A percentile compares a stretch with the other conserved stretches of the same genome.
These are phyloP conservation scores for Parazoanthus darwini DNA, from an alignment of 92 coral and sea anemone species.

Conservation along the genomic window DNA sequence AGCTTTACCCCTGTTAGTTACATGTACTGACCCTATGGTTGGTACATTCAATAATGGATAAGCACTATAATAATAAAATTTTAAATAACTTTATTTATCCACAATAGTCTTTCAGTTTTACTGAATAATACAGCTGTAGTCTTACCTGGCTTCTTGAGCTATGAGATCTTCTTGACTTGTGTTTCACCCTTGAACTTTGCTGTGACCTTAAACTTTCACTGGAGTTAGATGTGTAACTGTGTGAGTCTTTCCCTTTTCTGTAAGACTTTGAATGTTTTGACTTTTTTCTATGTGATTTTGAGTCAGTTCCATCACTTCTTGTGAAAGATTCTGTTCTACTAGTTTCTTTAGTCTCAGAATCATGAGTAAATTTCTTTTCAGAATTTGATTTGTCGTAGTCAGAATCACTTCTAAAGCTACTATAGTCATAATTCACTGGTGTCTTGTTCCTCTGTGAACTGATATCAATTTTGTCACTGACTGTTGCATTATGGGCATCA, in stretches of 20 bases:
- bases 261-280: slow-evolving; percentile 54
- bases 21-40: no score
- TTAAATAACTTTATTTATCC: no score
- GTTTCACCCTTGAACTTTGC: slow-evolving; percentile 51
- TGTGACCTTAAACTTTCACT: slow-evolving; percentile 44
- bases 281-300: slow-evolving; percentile 42
- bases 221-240: slow-evolving; percentile 46
- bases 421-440: slow-evolving; percentile 28
- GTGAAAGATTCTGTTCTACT: slow-evolving; percentile 7
- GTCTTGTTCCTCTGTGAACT: slow-evolving; percentile 6
- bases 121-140: not conserved
- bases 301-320: slow-evolving; percentile 42
- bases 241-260: not conserved
- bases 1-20: no score
- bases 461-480: slow-evolving; percentile 9
- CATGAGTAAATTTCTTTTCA: not conserved
- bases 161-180: slow-evolving; percentile 28
- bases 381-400: slow-evolving; percentile 53
- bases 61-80: no score
- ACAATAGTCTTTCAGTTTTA: no score
- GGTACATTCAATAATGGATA: no score
- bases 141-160: slow-evolving; percentile 47
- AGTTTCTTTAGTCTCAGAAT: not conserved
- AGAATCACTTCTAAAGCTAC: slow-evolving; percentile 24
- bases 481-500: slow-evolving; percentile 47